These are phyloP conservation scores for Steinernema scapterisci DNA, from an alignment of 2,888 invertebrate species.

Conservation along the genomic window DNA sequence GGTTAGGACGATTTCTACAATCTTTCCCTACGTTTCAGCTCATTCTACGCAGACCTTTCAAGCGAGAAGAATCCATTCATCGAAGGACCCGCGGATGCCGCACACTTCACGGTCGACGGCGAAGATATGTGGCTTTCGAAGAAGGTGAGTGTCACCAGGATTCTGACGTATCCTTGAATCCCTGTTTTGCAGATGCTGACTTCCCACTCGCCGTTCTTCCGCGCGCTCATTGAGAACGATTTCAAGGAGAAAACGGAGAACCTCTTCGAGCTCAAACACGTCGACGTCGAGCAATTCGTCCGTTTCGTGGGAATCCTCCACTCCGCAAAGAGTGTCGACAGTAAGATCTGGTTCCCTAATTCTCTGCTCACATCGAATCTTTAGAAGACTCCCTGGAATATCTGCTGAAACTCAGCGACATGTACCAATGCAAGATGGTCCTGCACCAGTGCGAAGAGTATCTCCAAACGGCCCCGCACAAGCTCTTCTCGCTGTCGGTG, in stretches of 20 bases:
- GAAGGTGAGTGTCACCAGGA: background rate
- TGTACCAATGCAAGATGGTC: constrained; percentile 13
- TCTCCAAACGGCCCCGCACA: background rate
- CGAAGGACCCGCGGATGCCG: background rate
- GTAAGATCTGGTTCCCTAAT: background rate
- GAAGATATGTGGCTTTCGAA: background rate
- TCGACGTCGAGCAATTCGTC: background rate
- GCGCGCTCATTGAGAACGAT: background rate
- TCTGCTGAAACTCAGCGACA: background rate
- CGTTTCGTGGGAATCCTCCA: background rate
- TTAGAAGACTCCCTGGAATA: background rate
- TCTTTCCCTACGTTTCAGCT: background rate
- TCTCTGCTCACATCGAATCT: background rate
- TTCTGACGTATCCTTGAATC: background rate
- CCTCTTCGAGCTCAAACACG: background rate
- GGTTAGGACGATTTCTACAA: background rate
- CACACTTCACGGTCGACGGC: background rate
- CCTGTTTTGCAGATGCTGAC: background rate
- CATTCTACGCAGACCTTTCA: background rate
- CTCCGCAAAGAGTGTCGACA: background rate
- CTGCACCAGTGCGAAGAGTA: background rate
- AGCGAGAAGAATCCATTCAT: background rate
- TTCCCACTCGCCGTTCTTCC: background rate
- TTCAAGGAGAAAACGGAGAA: background rate
- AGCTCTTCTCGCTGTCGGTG: no score